Conservation (phyloP, 2,888 invertebrate genomes). For the Ophion costatus region DNA sequence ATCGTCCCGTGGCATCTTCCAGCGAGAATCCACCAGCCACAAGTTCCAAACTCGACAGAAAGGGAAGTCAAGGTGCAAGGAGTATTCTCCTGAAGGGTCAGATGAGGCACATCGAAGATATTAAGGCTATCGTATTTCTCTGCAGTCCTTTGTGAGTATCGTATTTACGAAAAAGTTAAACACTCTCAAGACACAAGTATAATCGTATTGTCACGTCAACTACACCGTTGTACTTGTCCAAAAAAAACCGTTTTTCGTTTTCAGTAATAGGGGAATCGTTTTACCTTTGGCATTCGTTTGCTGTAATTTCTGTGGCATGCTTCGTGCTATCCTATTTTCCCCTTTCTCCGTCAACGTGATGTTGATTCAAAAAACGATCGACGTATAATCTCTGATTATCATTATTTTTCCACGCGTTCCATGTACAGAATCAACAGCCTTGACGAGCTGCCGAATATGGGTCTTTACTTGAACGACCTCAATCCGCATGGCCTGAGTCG, state of each 20-base stretch:
- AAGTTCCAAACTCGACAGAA: constrained; percentile 83
- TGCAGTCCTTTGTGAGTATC: constrained; percentile 93
- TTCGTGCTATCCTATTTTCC: too few species aligned
- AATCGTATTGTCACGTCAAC: too few species aligned
- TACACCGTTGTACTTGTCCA: too few species aligned
- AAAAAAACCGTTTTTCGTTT: background rate
- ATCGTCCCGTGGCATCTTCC: constrained; percentile 63
- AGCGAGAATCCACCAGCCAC: constrained; percentile 66
- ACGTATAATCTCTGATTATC: background rate
- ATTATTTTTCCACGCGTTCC: constrained; percentile 2
- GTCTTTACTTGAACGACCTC: constrained; percentile 92
- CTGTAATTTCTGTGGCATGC: background rate
- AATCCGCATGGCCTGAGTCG: constrained; percentile 93
- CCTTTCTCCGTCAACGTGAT: background rate
- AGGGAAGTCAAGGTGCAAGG: constrained; percentile 88
- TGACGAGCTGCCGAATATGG: constrained; percentile 92
- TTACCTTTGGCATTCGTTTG: background rate
- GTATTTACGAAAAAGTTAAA: background rate
- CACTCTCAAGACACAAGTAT: too few species aligned
- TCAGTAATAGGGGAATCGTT: background rate
- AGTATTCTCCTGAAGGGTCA: constrained; percentile 94
- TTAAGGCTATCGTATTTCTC: constrained; percentile 92
- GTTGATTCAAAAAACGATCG: background rate
- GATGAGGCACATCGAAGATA: constrained; percentile 92
- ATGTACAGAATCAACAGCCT: constrained; percentile 90